Base-by-base conservation (phyloP, 2,888 invertebrate species). In the Lochmaea capreae region DNA sequence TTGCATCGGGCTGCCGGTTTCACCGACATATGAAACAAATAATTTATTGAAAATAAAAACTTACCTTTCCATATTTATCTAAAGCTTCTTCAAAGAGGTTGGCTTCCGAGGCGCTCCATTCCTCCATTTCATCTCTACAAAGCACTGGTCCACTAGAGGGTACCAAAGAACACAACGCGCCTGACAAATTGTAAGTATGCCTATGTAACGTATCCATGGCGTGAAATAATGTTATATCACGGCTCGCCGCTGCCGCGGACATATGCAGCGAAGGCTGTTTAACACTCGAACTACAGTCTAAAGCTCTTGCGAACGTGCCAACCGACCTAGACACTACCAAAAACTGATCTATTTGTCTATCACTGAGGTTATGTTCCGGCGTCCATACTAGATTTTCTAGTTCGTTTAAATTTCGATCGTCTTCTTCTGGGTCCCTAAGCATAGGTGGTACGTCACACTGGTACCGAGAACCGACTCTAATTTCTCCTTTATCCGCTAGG, bases 71-170 rank as follows among this genome's bases (percentile, higher is more conserved):
- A 88, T 97, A 97, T 88, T 97, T 97, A 87, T 96, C 98, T 83
- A 99, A 91, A 59, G 99, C 99, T 89, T 99, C 99, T 89, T 99
- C 99, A 88, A 99, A 99, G 73, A 99, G 91, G 89, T 98, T 98
- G 69, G 99, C 98, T 88, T 99, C 99, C 12, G 97, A 96, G 59
- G 99, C 98, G 82, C 98, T 98, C 99, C 99, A 99, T 89, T 99
- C 99, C 89, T 99, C 99, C 95, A 99, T 97, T 90, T 99, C 99
- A 89, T 99, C 99, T 81, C 98, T 92, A 88, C 97, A 97, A 80
- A 99, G 91, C 82, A 98, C 96, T 26, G 99, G 99, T 16, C 98
- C 98, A 80, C 96, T 96, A 79, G 94, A 93, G 73, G 98, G 98
- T 85, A 98, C 97, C 83, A 99, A 90, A 71, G 97, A 96, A 83